Percentiles rank a stretch among this genome's conserved stretches.
Conservation (phyloP, 2,797 vertebrate species). For the Adrianichthys oophorus region DNA sequence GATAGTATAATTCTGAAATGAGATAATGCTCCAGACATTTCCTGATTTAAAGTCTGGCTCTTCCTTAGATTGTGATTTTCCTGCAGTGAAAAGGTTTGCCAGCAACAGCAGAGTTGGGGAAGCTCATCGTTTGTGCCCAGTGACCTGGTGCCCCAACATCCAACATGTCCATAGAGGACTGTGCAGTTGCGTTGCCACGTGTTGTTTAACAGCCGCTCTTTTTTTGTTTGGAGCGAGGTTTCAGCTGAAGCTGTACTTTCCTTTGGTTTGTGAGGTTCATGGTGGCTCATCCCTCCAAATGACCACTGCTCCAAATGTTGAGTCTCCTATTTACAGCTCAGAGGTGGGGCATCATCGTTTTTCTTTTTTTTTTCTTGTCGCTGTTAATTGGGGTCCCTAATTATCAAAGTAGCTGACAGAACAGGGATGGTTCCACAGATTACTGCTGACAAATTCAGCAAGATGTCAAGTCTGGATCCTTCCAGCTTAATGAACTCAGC, state of each 20-base stretch:
- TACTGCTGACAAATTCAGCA: constrained; percentile 99
- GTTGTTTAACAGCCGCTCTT: too few relatives aligned
- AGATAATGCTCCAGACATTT: too few relatives aligned
- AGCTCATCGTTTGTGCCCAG: too few relatives aligned
- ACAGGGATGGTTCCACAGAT: constrained; percentile 98
- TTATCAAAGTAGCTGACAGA: constrained; percentile 99
- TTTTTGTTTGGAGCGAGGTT: too few relatives aligned
- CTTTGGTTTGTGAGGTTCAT: constrained; percentile 20
- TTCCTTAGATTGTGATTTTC: too few relatives aligned
- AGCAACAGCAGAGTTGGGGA: too few relatives aligned
- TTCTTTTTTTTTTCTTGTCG: constrained; percentile 78
- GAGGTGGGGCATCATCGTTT: constrained; percentile 72
- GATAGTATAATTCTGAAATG: too few relatives aligned
- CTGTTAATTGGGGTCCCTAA: constrained; percentile 96
- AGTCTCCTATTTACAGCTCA: constrained; percentile 69
- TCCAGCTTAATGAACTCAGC: constrained; percentile 96
- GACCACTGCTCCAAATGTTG: constrained; percentile 43
- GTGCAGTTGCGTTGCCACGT: too few relatives aligned
- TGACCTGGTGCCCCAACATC: too few relatives aligned
- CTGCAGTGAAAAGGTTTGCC: too few relatives aligned
- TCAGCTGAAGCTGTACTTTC: constrained; percentile 2
- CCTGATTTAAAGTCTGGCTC: too few relatives aligned
- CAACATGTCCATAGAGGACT: too few relatives aligned
- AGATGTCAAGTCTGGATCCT: constrained; percentile 96
- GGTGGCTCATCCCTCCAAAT: constrained; percentile 29